phyloP scores from a whole-genome alignment of 2,113 vertebrate genomes.

The crab-eating macaque (Macaca fascicularis) region T2T-MFA8v1.1 NC_088377.1:16048001-16048500 shows the following conservation, averaged over 20 bases:
- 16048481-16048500: neutral
- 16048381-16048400: neutral
- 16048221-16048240: neutral
- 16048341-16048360: neutral
- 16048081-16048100: neutral
- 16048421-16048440: neutral
- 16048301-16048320: neutral
- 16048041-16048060: neutral
- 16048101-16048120: no score
- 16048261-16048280: neutral
- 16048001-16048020: neutral
- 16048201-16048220: neutral
- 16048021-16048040: neutral
- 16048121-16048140: neutral
- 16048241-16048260: neutral
- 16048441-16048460: neutral
- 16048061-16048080: neutral
- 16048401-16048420: neutral
- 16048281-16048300: neutral
- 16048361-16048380: neutral
- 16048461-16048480: neutral
- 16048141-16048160: no score
- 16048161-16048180: neutral
- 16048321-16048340: neutral
- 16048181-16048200: neutral